These are phyloP conservation scores for Tragelaphus strepsiceros DNA, from an alignment of 2,113 vertebrate species.

Conservation along the genomic window DNA sequence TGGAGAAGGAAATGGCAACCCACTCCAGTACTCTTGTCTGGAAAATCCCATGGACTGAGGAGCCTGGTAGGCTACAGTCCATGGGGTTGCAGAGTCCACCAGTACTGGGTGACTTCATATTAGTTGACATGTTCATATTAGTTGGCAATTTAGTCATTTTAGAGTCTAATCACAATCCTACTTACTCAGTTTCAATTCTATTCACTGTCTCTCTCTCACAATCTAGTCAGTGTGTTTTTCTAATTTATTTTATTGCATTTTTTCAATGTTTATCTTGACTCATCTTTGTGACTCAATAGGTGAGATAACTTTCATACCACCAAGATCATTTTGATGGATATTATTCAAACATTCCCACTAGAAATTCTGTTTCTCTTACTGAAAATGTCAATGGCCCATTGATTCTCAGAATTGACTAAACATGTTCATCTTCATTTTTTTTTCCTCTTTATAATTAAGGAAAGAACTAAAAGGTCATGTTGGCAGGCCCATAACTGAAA, in stretches of 20 bases:
- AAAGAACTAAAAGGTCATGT: conserved; percentile 2
- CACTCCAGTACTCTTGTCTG: no score
- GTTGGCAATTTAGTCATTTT: neutral
- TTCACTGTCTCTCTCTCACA: neutral
- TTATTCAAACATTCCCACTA: neutral
- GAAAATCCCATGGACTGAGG: no score
- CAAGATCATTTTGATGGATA: neutral
- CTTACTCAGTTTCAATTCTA: neutral
- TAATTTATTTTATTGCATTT: neutral
- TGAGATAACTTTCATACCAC: neutral
- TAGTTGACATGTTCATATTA: neutral
- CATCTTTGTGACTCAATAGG: neutral
- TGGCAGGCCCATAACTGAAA: neutral
- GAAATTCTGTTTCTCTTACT: conserved; percentile 12
- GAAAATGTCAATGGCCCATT: conserved; percentile 12
- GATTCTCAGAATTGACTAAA: neutral
- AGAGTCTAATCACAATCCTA: neutral
- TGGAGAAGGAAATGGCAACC: no score
- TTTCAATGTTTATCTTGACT: neutral
- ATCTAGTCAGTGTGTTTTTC: neutral
- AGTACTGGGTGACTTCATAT: neutral
- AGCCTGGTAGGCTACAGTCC: no score
- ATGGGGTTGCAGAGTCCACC: no score
- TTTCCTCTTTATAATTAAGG: neutral
- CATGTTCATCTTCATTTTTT: neutral